Evolutionary conservation across 2,888 invertebrate genomes (phyloP).

Genomic region (Halictus quadricinctus): DNA sequence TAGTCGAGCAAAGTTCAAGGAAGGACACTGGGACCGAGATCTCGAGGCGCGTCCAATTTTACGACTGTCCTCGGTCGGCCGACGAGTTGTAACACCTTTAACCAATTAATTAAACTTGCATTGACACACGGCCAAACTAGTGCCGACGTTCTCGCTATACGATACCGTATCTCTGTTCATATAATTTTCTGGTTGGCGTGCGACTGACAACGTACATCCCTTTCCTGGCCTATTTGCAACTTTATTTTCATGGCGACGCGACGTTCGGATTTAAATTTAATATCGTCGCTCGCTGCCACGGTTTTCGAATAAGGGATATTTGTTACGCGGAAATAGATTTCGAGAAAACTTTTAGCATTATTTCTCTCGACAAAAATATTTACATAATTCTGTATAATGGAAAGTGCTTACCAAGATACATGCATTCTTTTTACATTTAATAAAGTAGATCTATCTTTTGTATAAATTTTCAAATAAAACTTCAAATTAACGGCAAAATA

Average conservation of each 20-base stretch:
- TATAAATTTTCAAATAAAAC: too few relatives aligned
- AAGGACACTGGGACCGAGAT: conserved; percentile 10
- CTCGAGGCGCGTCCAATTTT: conserved; percentile 38
- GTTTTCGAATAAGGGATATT: not conserved
- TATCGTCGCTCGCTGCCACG: not conserved
- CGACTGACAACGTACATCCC: conserved; percentile 19
- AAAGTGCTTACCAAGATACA: too few relatives aligned
- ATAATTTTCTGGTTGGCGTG: conserved; percentile 36
- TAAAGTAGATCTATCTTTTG: too few relatives aligned
- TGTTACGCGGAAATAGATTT: conserved; percentile 25
- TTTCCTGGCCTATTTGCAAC: conserved; percentile 30
- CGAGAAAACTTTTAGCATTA: not conserved
- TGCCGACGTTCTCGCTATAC: conserved; percentile 4
- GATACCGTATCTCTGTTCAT: conserved; percentile 25
- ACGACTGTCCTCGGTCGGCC: conserved; percentile 31
- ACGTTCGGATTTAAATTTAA: conserved; percentile 39
- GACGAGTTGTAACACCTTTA: conserved; percentile 29
- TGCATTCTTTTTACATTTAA: too few relatives aligned
- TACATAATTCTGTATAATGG: too few relatives aligned
- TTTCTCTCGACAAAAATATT: not conserved
- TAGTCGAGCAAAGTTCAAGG: conserved; percentile 23
- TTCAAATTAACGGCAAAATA: too few relatives aligned
- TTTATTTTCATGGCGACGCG: conserved; percentile 5
- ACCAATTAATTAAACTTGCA: conserved; percentile 53
- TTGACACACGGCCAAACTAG: conserved; percentile 56